Evolutionary conservation across 1,140 invertebrate genomes (phyloP).

Genomic region (Planococcus citri): DNA sequence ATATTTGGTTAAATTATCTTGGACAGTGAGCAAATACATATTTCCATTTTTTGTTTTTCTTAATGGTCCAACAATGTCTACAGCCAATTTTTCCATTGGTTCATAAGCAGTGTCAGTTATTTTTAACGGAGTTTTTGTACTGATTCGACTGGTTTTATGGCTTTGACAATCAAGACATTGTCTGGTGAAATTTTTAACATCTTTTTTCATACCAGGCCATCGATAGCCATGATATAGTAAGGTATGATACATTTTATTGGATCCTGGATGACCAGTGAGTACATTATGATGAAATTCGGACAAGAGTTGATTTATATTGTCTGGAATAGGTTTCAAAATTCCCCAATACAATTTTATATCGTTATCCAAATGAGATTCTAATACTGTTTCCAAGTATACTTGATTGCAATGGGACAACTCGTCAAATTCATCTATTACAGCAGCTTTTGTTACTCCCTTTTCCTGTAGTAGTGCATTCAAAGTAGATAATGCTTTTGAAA

Average conservation of each 20-base stretch:
- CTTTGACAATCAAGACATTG: slow-evolving; percentile 25
- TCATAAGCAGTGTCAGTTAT: background rate
- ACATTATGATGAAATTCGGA: background rate
- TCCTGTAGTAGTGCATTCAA: no score
- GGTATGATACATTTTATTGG: background rate
- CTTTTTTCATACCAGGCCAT: slow-evolving; percentile 4
- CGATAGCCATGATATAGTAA: background rate
- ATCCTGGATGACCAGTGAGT: background rate
- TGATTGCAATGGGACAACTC: no score
- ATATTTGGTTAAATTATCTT: slow-evolving; percentile 12
- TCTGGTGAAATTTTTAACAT: slow-evolving; percentile 23
- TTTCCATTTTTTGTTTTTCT: background rate
- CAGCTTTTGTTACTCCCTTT: no score
- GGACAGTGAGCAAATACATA: background rate
- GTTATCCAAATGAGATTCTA: no score
- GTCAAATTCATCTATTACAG: no score
- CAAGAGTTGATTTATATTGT: background rate
- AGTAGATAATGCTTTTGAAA: no score
- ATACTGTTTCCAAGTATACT: no score
- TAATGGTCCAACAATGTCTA: background rate
- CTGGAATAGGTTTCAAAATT: no score
- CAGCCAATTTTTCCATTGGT: slow-evolving; percentile 4
- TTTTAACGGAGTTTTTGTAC: background rate
- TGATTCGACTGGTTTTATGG: background rate
- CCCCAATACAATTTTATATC: no score